Evolutionary conservation across 2,888 invertebrate genomes (phyloP).

Genomic region (Drosophila austrosaltans): DNA sequence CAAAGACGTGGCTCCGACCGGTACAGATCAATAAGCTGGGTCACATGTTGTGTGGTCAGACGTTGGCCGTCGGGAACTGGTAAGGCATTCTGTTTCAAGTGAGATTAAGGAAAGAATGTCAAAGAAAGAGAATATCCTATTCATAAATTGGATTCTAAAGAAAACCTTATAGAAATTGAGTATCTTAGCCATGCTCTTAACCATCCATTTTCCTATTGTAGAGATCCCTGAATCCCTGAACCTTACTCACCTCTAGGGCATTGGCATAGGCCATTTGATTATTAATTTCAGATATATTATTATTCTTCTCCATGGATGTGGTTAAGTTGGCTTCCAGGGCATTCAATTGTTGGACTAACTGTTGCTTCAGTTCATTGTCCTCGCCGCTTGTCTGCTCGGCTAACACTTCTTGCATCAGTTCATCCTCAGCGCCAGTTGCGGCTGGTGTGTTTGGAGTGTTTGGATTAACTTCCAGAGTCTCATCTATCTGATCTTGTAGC

Average conservation of each 20-base stretch:
- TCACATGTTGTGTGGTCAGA: constrained; percentile 63
- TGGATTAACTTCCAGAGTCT: neutral
- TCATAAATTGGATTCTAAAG: too few species aligned
- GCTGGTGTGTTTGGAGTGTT: neutral
- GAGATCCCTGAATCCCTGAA: too few species aligned
- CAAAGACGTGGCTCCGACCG: constrained; percentile 68
- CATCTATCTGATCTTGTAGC: constrained; percentile 2
- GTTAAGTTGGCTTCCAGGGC: constrained; percentile 33
- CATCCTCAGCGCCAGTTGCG: constrained; percentile 51
- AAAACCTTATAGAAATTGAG: too few species aligned
- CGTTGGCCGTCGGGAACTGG: constrained; percentile 49
- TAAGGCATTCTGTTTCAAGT: constrained; percentile 18
- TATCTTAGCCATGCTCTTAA: too few species aligned
- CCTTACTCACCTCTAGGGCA: constrained; percentile 33
- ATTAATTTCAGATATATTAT: neutral
- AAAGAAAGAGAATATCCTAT: neutral
- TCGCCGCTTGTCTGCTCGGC: constrained; percentile 63
- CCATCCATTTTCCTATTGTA: too few species aligned
- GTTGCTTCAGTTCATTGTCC: constrained; percentile 66
- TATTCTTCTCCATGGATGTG: neutral
- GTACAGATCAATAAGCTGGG: constrained; percentile 69
- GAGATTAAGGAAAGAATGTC: too few species aligned
- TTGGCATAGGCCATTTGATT: constrained; percentile 24
- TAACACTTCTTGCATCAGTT: constrained; percentile 68
- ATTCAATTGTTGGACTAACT: constrained; percentile 62